Evolutionary conservation across 2,113 vertebrate genomes (phyloP).

Genomic region (Neolamprologus kungweensis): DNA sequence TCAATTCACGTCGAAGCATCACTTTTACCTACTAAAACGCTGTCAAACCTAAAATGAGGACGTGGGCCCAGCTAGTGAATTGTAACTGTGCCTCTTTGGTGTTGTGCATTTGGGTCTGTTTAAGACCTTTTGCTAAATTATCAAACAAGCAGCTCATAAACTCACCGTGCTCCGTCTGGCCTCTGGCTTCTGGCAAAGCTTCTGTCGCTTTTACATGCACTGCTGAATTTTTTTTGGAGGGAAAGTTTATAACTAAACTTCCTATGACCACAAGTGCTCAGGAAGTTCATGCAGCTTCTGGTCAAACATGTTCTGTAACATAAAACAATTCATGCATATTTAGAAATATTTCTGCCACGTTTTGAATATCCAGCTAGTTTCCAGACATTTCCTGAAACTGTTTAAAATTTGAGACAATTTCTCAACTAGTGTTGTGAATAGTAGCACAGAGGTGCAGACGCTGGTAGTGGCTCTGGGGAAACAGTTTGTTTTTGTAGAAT

Average conservation of each 20-base stretch:
- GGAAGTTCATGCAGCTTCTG: background rate
- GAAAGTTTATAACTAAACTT: background rate
- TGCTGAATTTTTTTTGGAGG: background rate
- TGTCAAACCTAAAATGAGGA: background rate
- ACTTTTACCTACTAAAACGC: background rate
- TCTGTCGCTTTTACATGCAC: background rate
- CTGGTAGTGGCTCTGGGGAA: background rate
- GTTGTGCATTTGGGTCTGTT: background rate
- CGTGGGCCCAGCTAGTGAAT: background rate
- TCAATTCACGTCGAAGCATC: background rate
- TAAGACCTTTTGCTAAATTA: background rate
- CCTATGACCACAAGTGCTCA: background rate
- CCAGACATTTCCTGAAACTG: background rate
- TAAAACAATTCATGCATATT: background rate
- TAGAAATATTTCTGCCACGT: background rate
- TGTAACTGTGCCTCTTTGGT: background rate
- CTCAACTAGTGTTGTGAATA: background rate
- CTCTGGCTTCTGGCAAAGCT: background rate
- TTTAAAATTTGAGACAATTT: background rate
- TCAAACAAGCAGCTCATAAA: background rate
- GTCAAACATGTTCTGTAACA: background rate
- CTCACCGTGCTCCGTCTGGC: background rate
- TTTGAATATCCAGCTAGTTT: background rate
- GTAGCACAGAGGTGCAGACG: background rate
- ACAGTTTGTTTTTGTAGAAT: background rate